phyloP scores from a whole-genome alignment of 1,140 invertebrate genomes.

The Monomorium pharaonis region DNA sequence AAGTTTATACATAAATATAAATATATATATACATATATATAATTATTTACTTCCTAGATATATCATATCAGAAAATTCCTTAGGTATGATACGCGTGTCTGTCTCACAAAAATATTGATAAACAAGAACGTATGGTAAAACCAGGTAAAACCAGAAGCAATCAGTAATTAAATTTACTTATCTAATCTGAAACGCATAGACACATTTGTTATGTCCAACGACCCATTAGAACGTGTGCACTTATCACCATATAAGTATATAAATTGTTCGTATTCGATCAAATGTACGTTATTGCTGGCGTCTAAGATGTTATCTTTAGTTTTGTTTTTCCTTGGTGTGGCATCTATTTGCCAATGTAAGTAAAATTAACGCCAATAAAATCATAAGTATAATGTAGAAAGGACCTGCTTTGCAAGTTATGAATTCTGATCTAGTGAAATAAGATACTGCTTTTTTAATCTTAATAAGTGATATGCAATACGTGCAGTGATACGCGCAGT shows the following conservation, averaged over 20 bases:
- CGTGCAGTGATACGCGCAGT: too few relatives aligned
- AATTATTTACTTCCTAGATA: not conserved
- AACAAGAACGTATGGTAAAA: not conserved
- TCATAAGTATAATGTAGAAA: not conserved
- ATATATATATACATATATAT: too few relatives aligned
- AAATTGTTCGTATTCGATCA: conserved; percentile 7
- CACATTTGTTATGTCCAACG: not conserved
- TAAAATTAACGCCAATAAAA: not conserved
- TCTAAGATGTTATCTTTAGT: not conserved
- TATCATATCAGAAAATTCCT: not conserved
- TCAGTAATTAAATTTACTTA: conserved; percentile 9
- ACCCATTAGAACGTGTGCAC: too few relatives aligned
- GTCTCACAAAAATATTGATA: not conserved
- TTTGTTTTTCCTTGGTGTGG: conserved; percentile 13
- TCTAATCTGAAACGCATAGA: conserved; percentile 30
- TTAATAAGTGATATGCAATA: not conserved
- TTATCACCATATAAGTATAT: conserved; percentile 18
- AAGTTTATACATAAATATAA: too few relatives aligned
- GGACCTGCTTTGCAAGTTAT: not conserved
- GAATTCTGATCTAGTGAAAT: not conserved
- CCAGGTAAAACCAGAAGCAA: not conserved
- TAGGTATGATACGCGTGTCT: not conserved
- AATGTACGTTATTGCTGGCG: not conserved
- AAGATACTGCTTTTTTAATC: not conserved
- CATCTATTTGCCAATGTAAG: conserved; percentile 15